Evolutionary conservation across 2,888 invertebrate species (phyloP), one percentile per base, ranked within the genome.

Genomic region (Globia sparganii): DNA sequence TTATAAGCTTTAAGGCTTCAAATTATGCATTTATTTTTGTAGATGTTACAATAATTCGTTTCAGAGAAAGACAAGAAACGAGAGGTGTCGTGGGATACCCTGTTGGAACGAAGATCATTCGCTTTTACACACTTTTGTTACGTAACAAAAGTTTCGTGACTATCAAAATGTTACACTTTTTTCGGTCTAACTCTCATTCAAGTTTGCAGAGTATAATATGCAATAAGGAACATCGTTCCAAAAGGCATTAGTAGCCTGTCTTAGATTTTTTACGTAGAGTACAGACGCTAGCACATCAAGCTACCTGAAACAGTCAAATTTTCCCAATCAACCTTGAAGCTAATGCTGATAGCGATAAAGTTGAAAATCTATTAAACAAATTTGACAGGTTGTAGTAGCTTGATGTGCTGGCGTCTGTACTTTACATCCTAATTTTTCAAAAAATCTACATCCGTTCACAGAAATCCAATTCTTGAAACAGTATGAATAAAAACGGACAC

Each of bases 401-500:
- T n/a, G n/a, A n/a, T n/a, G n/a, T n/a, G n/a, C n/a, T n/a, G n/a
- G n/a, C n/a, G n/a, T n/a, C n/a, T n/a, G 43, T 43, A 43, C 43
- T 15, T 43, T 15, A 4, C 15, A 4, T 43, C 15, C 4, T 15
- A 43, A 43, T 43, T 43, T 43, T 43, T 4, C 43, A 43, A 15
- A 43, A 43, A 43, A 15, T 43, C 43, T 43, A 43, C 43, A 43
- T 15, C 4, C 53, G 4, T 25, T 11, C 4, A 53, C 53, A 53
- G 53, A 53, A 53, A 5, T 18, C 34, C 18, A 34, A 68, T 34
- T 31, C 2, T 25, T 31, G 21, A 49, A 25, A 28, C 6, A 46
- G n/a, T 21, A 56, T 9, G 8, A 31, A 67, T 31, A 76, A 67
- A 69, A 71, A 43, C 11, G 3, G 61, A 46, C 37, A 77, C 53